A percentile compares a stretch with the other conserved stretches of the same genome.
Evolutionary conservation across 1,140 invertebrate species (phyloP).

Genomic region (Aphis gossypii): DNA sequence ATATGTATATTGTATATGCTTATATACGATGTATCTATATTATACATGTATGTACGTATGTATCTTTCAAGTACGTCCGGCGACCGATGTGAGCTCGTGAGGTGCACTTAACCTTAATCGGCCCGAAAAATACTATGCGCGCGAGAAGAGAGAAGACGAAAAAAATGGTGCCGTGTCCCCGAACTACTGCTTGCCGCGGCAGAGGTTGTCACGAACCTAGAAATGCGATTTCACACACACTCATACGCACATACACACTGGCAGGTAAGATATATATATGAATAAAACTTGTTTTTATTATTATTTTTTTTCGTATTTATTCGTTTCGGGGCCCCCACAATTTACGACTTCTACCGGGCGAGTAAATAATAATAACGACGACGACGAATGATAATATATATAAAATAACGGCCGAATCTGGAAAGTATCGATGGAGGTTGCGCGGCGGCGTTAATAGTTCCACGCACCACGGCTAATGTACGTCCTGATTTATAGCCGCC

Average conservation of each 20-base stretch:
- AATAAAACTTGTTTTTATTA: conserved; percentile 45
- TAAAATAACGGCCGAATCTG: conserved; percentile 30
- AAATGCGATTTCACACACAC: conserved; percentile 49
- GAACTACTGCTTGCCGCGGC: background rate
- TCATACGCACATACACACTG: background rate
- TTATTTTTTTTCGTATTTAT: background rate
- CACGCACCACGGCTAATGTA: conserved; percentile 47
- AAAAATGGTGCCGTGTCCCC: conserved; percentile 6
- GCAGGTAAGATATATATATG: background rate
- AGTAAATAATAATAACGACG: conserved; percentile 38
- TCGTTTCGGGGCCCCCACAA: conserved; percentile 46
- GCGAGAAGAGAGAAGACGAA: background rate
- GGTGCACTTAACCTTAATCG: conserved; percentile 51
- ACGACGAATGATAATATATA: conserved; percentile 32
- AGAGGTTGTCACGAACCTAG: conserved; percentile 48
- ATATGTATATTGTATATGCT: too few species aligned
- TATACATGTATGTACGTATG: too few species aligned
- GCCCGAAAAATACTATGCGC: background rate
- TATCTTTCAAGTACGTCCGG: background rate
- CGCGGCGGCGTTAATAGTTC: conserved; percentile 53
- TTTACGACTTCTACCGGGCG: conserved; percentile 46
- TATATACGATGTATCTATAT: background rate
- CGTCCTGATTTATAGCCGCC: conserved; percentile 57
- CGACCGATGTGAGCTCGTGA: background rate
- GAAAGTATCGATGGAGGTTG: conserved; percentile 40